Percentiles rank a stretch among this genome's conserved stretches.
These are phyloP conservation scores for Portevinia maculata DNA, from an alignment of 2,888 invertebrate genomes.

Conservation along the genomic window DNA sequence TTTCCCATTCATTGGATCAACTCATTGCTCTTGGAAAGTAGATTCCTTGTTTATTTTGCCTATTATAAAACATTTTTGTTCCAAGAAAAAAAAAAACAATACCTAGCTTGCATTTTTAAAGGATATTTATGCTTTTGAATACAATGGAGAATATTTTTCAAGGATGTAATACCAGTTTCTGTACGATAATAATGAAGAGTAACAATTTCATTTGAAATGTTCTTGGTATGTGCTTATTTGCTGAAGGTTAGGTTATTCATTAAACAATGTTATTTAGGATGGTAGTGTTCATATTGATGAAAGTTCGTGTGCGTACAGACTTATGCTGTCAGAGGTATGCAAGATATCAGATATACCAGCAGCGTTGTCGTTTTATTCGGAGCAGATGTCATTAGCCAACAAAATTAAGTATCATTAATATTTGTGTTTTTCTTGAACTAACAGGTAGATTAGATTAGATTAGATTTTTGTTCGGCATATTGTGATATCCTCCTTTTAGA, in stretches of 20 bases:
- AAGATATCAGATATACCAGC: too few relatives aligned
- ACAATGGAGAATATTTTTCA: neutral
- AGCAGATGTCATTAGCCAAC: too few relatives aligned
- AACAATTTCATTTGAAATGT: neutral
- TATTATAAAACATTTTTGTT: neutral
- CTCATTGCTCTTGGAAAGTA: neutral
- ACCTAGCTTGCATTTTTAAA: neutral
- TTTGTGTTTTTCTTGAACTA: too few relatives aligned
- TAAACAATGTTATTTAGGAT: too few relatives aligned
- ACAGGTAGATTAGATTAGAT: too few relatives aligned
- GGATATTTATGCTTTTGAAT: neutral
- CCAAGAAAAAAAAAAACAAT: neutral
- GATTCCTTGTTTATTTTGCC: neutral
- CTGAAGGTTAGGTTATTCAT: too few relatives aligned
- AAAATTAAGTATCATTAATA: too few relatives aligned
- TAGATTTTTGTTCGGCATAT: too few relatives aligned
- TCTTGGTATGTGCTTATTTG: neutral
- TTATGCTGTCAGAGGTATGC: too few relatives aligned
- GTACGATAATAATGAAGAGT: neutral
- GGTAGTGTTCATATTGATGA: neutral
- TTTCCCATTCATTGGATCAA: constrained; percentile 10
- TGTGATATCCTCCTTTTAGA: too few relatives aligned
- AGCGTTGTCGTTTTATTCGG: too few relatives aligned
- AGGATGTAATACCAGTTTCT: neutral
- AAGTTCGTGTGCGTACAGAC: too few relatives aligned